Base-by-base conservation (phyloP, 2,888 invertebrate genomes). In the Lycocerus yunnanus region DNA sequence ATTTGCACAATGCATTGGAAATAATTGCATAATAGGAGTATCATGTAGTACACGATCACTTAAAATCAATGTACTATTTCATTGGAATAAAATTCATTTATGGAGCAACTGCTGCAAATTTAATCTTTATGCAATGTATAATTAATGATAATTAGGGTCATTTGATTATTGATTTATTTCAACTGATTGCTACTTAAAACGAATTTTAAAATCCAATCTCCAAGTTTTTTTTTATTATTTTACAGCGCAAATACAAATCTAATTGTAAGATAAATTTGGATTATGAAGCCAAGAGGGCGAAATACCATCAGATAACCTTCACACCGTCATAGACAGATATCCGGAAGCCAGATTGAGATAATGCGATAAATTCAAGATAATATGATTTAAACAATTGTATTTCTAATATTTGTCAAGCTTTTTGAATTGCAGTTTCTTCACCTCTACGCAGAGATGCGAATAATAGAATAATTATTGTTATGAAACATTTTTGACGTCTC, bases 11-110 rank as follows among this genome's bases (percentile, higher is more conserved):
- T 43, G 43, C n/a, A 43, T 2, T 43, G 43, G 43, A 43, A 43
- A 43, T 43, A 43, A 72, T 68, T 72, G 72, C 67, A 68, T 72
- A 72, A 72, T 72, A 66, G 65, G 71, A 2, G 43, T 43, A 66
- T 71, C 58, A 71, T 66, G 18, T 18, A n/a, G 65, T 20, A 66
- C 43, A 66, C 61, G 66, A 71, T 71, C 58, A 58, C 21, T 21
- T 27, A 18, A 15, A 69, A 71, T 71, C 71, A 61, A 58, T 70
- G 70, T 71, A 66, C 58, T 66, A 61, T 15, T 21, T 66, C 15
- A 72, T 72, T 72, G 27, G 67, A 14, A 14, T 67, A 66, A 61
- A 27, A 72, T 68, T 16, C 71, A 71, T 61, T 1, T 15, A 15
- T 67, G 20, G 66, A 61, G 67, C 68, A 67, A 60, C n/a, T 43